These are phyloP conservation scores for Haliaeetus leucogaster DNA, from an alignment of 2,113 vertebrate species.

Conservation along the genomic window DNA sequence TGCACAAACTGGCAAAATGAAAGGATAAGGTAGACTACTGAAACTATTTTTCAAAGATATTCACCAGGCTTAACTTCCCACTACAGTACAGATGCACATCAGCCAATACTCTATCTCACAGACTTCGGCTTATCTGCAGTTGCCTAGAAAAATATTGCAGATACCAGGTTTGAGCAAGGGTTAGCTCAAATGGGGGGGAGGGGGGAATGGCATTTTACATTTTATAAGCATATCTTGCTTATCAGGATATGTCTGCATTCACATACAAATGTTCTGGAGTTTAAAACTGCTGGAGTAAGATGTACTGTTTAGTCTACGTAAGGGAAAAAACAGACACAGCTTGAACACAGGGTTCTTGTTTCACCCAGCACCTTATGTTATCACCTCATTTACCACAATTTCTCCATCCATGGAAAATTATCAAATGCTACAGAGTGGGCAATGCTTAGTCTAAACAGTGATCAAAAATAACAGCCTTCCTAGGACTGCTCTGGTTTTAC, in stretches of 20 bases:
- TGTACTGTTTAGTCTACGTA: neutral
- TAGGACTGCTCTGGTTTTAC: neutral
- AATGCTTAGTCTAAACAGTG: neutral
- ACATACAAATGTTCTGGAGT: fast-evolving
- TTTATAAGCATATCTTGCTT: neutral
- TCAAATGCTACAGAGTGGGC: fast-evolving
- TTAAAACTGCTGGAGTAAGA: neutral
- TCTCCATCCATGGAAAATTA: neutral
- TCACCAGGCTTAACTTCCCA: neutral
- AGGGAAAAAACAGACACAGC: neutral
- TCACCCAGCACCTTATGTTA: neutral
- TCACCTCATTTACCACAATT: neutral
- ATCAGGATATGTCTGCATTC: neutral
- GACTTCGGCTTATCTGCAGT: neutral
- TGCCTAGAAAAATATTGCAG: neutral
- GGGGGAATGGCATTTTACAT: fast-evolving
- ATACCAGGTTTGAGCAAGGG: too few species aligned
- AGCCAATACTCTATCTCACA: neutral
- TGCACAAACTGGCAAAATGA: neutral
- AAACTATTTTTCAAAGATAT: neutral
- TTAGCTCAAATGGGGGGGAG: neutral
- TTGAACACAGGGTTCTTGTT: neutral
- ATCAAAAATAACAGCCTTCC: neutral
- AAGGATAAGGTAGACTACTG: neutral
- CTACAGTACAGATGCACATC: neutral